Base-by-base conservation (phyloP, 1,140 invertebrate species). In the Trigoniulus corallinus region DNA sequence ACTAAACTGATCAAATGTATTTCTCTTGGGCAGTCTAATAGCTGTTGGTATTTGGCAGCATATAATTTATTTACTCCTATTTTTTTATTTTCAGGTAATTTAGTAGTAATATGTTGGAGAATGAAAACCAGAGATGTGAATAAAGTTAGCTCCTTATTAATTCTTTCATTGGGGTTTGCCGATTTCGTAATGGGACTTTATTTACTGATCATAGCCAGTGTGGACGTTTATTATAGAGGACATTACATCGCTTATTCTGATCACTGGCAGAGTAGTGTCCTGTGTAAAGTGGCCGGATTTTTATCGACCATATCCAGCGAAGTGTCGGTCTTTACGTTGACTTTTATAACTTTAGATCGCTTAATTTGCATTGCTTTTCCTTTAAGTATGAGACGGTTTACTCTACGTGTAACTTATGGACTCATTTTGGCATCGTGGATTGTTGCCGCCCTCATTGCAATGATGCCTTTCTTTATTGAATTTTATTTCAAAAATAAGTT, bases 231-330 rank as follows among this genome's bases (percentile, higher is more conserved):
- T 51, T 72, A 69, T 53, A 62, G 68, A 22, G 68, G 68, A 1
- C 56, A 61, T 27, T 72, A 72, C 56, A 68, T 69, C 43, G 58
- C 64, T 26, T 58, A 68, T 47, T 65, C 67, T 23, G 58, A 64
- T 55, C 50, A 58, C 37, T 72, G 70, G 70, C 60, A 65, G n/a
- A 52, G 60, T 24, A 68, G 65, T 52, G 56, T 54, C 15, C 56
- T 68, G 20, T 72, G 70, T 57, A 62, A 63, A 48, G 59, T 68
- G 44, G 66, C 66, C n/a, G 70, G 69, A 4, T 67, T 72, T 54
- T 58, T 72, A 21, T 68, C 69, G 1, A 72, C 70, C 7, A 61
- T 70, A 47, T 65, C 63, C 22, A 65, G 63, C 57, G 63, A 64
- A 47, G 45, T 64, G 2, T 61, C 59, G n/a, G 62, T 66, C 10